These are phyloP conservation scores for Syrrhaptes paradoxus DNA, from an alignment of 2,113 vertebrate genomes.

Conservation along the genomic window DNA sequence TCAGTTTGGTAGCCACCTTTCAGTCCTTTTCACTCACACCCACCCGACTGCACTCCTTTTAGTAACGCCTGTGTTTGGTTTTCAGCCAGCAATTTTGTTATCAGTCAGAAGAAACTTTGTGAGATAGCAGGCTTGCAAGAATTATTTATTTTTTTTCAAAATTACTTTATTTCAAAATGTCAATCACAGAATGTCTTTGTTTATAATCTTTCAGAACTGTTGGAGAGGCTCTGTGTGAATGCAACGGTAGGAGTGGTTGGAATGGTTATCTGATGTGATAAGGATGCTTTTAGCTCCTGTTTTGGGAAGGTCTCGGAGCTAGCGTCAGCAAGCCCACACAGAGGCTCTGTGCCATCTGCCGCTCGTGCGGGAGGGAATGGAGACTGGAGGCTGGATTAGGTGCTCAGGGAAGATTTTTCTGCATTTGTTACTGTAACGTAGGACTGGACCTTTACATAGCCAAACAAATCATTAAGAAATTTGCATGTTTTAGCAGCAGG, in stretches of 20 bases:
- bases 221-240: not conserved
- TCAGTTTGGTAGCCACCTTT: not conserved
- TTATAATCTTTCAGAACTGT: not conserved
- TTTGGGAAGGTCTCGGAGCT: constrained; percentile 14
- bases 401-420: not conserved
- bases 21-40: not conserved
- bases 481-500: not conserved
- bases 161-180: not conserved
- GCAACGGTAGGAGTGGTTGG: not conserved
- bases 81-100: not conserved
- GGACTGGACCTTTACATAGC: not conserved
- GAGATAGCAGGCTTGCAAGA: not conserved
- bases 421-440: fast-evolving
- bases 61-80: fast-evolving
- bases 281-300: not conserved
- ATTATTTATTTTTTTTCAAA: not conserved
- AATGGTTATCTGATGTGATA: not conserved
- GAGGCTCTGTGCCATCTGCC: constrained; percentile 51
- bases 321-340: constrained; percentile 37
- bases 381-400: not conserved
- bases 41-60: not conserved
- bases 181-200: not conserved
- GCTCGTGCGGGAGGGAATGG: not conserved
- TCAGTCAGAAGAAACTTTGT: not conserved
- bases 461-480: not conserved